Evolutionary conservation across 92 coral and sea anemone genomes (phyloP).

Genomic region (Plumapathes pennacea): DNA sequence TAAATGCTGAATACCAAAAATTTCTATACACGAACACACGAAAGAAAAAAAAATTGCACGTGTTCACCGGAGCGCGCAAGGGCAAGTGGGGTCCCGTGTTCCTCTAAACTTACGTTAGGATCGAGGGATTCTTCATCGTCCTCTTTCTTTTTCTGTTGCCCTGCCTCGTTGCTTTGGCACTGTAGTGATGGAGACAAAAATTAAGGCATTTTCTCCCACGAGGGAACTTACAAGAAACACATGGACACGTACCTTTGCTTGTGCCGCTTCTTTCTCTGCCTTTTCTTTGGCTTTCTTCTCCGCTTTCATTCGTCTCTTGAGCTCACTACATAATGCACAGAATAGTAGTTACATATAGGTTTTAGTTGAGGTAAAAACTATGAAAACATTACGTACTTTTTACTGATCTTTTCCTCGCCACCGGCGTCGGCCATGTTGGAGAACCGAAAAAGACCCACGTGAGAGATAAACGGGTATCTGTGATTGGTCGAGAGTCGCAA

Average conservation of each 20-base stretch:
- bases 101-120: conserved; percentile 96
- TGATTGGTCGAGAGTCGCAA: conserved; percentile 65
- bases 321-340: conserved; percentile 56
- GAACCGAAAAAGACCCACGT: conserved; percentile 42
- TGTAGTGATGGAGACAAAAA: background rate
- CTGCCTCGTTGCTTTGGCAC: conserved; percentile 49
- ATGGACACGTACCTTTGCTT: conserved; percentile 30
- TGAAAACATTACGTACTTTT: conserved; percentile 55
- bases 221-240: background rate
- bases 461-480: conserved; percentile 20
- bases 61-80: no score
- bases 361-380: background rate
- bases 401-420: conserved; percentile 85
- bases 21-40: no score
- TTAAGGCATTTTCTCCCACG: background rate
- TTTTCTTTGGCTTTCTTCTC: conserved; percentile 97
- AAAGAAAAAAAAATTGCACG: no score
- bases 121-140: conserved; percentile 89
- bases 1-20: no score
- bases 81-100: no score
- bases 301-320: conserved; percentile 87
- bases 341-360: background rate
- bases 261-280: conserved; percentile 69
- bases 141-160: conserved; percentile 63
- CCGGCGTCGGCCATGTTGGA: conserved; percentile 94